Evolutionary conservation across 2,888 invertebrate species (phyloP).

Genomic region (Neoitamus cyanurus): DNA sequence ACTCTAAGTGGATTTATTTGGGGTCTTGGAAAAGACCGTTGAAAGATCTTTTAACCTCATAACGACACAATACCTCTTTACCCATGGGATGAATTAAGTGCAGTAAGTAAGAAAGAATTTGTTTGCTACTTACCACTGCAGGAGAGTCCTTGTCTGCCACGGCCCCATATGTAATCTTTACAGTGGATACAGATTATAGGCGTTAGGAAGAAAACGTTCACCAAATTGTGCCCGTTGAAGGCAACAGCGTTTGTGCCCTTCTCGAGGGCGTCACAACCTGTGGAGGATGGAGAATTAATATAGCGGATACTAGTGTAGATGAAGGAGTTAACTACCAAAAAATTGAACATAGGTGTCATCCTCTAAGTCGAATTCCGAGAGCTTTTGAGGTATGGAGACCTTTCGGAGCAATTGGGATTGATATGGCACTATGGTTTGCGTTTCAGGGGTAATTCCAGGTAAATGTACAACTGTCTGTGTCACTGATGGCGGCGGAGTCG

Average conservation of each 20-base stretch:
- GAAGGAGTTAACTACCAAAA: constrained; percentile 24
- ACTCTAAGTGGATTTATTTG: no score
- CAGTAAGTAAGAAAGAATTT: background rate
- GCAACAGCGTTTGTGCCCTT: background rate
- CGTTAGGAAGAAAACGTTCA: constrained; percentile 48
- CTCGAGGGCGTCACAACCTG: constrained; percentile 38
- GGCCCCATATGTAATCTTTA: constrained; percentile 53
- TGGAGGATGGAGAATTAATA: background rate
- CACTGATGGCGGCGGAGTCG: background rate
- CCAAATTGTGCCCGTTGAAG: constrained; percentile 46
- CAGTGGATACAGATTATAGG: constrained; percentile 52
- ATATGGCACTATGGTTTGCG: background rate
- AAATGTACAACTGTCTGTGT: background rate
- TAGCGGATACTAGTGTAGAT: background rate
- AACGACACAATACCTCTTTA: background rate
- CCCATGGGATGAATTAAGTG: background rate
- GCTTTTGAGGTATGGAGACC: constrained; percentile 7
- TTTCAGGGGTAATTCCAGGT: background rate
- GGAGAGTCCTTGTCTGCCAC: constrained; percentile 49
- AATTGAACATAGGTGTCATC: constrained; percentile 48
- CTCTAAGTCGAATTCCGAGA: background rate
- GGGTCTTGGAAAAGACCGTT: no score
- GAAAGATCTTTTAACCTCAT: no score
- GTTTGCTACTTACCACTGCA: constrained; percentile 44
- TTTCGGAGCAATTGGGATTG: background rate